A percentile compares a stretch with the other conserved stretches of the same genome.
Evolutionary conservation across 2,797 vertebrate species (phyloP).

Genomic region (Halcyon leucocephala): DNA sequence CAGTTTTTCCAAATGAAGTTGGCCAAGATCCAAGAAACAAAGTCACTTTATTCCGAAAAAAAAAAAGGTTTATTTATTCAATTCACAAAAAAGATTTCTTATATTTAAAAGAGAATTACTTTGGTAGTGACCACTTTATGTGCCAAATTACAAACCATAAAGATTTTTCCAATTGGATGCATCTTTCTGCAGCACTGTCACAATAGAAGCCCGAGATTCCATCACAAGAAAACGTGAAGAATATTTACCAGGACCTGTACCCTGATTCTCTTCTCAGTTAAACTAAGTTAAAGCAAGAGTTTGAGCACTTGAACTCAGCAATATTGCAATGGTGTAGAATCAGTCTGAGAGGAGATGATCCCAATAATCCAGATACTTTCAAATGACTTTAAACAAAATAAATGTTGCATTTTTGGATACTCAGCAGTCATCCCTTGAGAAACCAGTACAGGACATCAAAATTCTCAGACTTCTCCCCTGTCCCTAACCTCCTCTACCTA

Average conservation of each 20-base stretch:
- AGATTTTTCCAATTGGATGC: background rate
- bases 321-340: background rate
- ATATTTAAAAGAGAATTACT: background rate
- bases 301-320: background rate
- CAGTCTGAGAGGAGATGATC: background rate
- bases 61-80: background rate
- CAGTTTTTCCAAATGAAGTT: background rate
- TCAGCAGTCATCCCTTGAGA: background rate
- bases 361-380: background rate
- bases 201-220: background rate
- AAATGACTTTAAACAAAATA: background rate
- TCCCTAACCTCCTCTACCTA: background rate
- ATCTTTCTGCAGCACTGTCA: background rate
- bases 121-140: background rate
- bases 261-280: background rate
- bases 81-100: background rate
- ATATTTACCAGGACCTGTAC: background rate
- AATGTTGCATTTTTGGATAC: background rate
- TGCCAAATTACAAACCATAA: background rate
- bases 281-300: background rate
- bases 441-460: background rate
- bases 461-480: background rate
- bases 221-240: background rate
- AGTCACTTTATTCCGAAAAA: background rate
- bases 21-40: background rate